Base-by-base conservation (phyloP, 2,113 vertebrate species). In the Sinocyclocheilus anophthalmus region DNA sequence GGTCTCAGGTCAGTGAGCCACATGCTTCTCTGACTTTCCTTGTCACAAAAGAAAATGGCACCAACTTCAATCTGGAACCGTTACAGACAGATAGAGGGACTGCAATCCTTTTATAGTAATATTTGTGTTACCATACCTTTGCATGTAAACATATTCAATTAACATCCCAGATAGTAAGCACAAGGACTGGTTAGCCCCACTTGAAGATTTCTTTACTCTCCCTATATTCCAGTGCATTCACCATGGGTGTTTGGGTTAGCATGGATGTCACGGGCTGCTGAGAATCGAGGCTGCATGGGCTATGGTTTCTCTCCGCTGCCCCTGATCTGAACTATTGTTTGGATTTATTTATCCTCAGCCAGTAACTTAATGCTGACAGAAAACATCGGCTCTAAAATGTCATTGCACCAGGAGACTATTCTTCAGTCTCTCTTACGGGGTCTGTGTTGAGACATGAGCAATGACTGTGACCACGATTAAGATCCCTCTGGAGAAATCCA, bases 1-100 rank as follows among this genome's bases (percentile, higher is more conserved):
- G 57, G 30, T 75, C 53, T 77, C 30, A 42, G 83, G 80, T 55
- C 70, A 86, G 76, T 69, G 76, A 85, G 82, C 89, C 63, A 83
- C 26, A 72, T 4, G 45, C 55, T 84, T 37, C 76, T 78, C 13
- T 77, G 67, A 39, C 22, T 39, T 12, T 67, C 14, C 42, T 48
- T 24, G 81, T 80, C 48, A 37, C 24, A 75, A 84, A 42, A 26
- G 22, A 50, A 70, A 81, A 67, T 69, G 39, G 78, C 65, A 20
- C 20, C 61, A 11, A 24, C 69, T 63, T 48, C 0, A 53, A 61
- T 70, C 82, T 86, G 77, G 53, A 61, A 81, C 59, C 37, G 6
- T 48, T 72, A 33, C 48, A 48, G 13, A 39, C 22, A n/a, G 57
- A n/a, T 9, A 10, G 20, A 39, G n/a, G 70, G 39, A 72, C 42